phyloP scores from a whole-genome alignment of 2,888 invertebrate species.

The Paralinhomoeus sp. region DNA sequence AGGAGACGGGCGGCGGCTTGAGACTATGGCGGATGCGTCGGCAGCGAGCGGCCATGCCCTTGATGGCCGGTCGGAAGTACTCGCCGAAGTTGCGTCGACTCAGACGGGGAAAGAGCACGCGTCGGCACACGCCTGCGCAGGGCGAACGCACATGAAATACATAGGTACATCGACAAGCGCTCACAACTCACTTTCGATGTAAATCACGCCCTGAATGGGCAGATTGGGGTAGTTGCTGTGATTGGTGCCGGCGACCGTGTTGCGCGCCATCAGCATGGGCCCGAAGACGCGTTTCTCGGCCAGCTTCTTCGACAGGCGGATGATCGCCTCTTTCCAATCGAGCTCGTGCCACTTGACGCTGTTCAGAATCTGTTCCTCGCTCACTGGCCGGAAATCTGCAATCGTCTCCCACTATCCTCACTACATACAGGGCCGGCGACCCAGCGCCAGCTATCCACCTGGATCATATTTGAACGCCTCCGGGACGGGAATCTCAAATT shows the following conservation, averaged over 20 bases:
- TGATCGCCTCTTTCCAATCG: conserved; percentile 20
- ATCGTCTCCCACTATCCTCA: not conserved
- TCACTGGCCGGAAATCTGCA: conserved; percentile 19
- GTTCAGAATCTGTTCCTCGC: conserved; percentile 18
- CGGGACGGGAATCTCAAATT: conserved; percentile 19
- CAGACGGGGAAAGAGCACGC: not conserved
- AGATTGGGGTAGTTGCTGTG: conserved; percentile 23
- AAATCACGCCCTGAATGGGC: conserved; percentile 20
- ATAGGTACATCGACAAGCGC: too few species aligned
- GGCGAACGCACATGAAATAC: too few species aligned
- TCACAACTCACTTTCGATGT: conserved; percentile 18
- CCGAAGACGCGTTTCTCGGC: conserved; percentile 25
- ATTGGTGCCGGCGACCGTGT: conserved; percentile 23
- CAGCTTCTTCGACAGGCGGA: conserved; percentile 22
- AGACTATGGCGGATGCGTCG: conserved; percentile 3
- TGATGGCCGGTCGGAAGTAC: conserved; percentile 4
- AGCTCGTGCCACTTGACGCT: conserved; percentile 19
- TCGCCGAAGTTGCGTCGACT: not conserved
- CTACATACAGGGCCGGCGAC: not conserved
- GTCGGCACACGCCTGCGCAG: conserved; percentile 2
- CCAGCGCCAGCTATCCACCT: not conserved
- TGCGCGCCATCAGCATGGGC: conserved; percentile 20
- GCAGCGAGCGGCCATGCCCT: conserved; percentile 3
- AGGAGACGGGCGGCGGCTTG: not conserved
- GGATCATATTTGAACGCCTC: conserved; percentile 19